Base-by-base conservation (phyloP, 2,113 vertebrate genomes). In the Hippocampus mohnikei region DNA sequence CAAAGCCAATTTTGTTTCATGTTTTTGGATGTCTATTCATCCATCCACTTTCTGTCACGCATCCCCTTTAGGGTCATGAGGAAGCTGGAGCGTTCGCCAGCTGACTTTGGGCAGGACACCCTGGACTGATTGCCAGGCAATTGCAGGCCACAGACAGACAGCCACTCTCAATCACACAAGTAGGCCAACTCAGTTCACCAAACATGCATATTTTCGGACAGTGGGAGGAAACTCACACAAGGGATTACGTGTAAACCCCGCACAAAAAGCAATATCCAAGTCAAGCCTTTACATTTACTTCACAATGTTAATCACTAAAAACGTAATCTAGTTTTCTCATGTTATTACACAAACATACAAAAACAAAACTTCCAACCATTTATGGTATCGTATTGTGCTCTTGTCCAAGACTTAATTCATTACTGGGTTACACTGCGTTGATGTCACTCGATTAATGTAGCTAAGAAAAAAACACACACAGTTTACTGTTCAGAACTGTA, bases 1-100 rank as follows among this genome's bases (percentile, higher is more conserved):
- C 0, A 33, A 60, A 60, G 27, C 58, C 58, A 33, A 33, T 60
- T 18, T 33, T 60, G 58, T 60, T 60, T 60, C 58, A 20, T 60
- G 58, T 60, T 60, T 33, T 60, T 60, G 58, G 27, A 60, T 60
- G 58, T 60, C 15, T 60, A 33, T 16, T 60, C 58, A 60, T 60
- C 58, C 58, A 18, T 33, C 7, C 6, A 33, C 33, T 33, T 60
- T 60, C 58, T 33, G 33, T 33, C 58, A 33, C 58, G 33, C 16
- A 60, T 60, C 27, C 58, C 27, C 58, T 60, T 33, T 6, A 18
- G 58, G 58, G 27, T 60, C 27, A 33, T 60, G 58, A 33, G 58
- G 27, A 60, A 60, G 15, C 27, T 33, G 58, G 27, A 60, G 27
- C 27, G 16, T 60, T 60, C 58, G 2, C 58, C 27, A 18, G 27